These are phyloP conservation scores for Calliopum simillimum DNA, from an alignment of 2,888 invertebrate genomes.

Conservation along the genomic window DNA sequence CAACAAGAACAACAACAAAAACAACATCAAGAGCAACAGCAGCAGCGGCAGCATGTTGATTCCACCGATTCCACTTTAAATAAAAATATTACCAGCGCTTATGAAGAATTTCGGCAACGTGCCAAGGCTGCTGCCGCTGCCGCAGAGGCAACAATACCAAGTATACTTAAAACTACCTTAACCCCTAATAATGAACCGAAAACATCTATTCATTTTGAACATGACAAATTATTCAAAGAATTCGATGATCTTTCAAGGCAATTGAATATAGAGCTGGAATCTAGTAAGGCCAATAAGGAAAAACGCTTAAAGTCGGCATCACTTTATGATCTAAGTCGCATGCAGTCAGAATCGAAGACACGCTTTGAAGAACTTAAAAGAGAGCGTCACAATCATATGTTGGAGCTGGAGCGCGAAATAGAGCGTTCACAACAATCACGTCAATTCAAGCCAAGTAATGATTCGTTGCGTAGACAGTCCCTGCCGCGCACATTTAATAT, in stretches of 20 bases:
- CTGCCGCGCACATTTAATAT: slow-evolving; percentile 45
- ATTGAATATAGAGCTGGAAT: slow-evolving; percentile 60
- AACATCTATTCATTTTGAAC: slow-evolving; percentile 52
- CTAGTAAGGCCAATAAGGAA: slow-evolving; percentile 51
- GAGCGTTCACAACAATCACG: slow-evolving; percentile 56
- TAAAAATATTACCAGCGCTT: slow-evolving; percentile 49
- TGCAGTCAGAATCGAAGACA: slow-evolving; percentile 46
- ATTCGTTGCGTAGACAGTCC: not conserved
- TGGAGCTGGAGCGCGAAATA: slow-evolving; percentile 57
- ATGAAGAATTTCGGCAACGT: slow-evolving; percentile 66
- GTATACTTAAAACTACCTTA: slow-evolving; percentile 42
- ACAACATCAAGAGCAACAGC: slow-evolving; percentile 35
- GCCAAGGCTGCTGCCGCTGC: slow-evolving; percentile 62
- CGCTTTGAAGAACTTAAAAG: slow-evolving; percentile 55
- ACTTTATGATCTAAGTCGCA: slow-evolving; percentile 57
- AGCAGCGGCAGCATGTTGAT: slow-evolving; percentile 11
- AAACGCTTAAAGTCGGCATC: slow-evolving; percentile 57
- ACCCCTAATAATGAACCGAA: slow-evolving; percentile 40
- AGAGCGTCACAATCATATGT: slow-evolving; percentile 57
- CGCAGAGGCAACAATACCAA: slow-evolving; percentile 31
- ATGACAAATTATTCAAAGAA: slow-evolving; percentile 66
- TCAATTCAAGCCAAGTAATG: slow-evolving; percentile 35
- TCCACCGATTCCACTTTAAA: slow-evolving; percentile 16
- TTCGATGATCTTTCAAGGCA: slow-evolving; percentile 65
- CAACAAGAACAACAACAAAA: too few relatives aligned